phyloP scores from a whole-genome alignment of 23 tunicate genomes.

The Trididemnum clinides region DNA sequence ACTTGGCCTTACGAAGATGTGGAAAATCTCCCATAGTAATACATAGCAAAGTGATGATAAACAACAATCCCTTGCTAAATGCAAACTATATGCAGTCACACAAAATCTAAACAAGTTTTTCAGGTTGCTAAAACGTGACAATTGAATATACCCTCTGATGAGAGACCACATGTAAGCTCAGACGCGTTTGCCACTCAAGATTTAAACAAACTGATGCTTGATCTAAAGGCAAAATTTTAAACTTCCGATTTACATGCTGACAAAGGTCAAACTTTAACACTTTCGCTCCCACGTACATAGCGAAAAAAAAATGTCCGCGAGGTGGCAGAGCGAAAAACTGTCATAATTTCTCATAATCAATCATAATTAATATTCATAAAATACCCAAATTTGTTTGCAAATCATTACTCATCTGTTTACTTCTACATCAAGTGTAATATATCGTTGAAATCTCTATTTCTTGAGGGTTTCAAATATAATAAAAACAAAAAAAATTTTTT shows the following conservation, averaged over 20 bases:
- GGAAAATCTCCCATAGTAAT: constrained; percentile 19
- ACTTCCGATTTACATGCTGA: not conserved
- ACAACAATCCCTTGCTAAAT: not conserved
- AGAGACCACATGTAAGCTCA: constrained; percentile 1
- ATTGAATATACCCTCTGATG: constrained; percentile 10
- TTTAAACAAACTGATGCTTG: constrained; percentile 12
- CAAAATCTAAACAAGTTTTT: constrained; percentile 6
- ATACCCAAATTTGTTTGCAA: too few species aligned
- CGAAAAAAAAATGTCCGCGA: too few species aligned
- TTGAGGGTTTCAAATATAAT: too few species aligned
- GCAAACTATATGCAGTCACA: not conserved
- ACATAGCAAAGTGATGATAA: constrained; percentile 10
- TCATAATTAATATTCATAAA: too few species aligned
- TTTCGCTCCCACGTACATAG: too few species aligned
- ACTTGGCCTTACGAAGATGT: not conserved
- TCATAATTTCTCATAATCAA: too few species aligned
- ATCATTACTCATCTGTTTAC: too few species aligned
- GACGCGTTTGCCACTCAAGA: constrained; percentile 26
- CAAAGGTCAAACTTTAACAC: constrained; percentile 34
- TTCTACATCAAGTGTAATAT: too few species aligned
- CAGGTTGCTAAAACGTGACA: constrained; percentile 18
- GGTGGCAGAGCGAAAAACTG: too few species aligned
- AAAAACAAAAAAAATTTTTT: too few species aligned
- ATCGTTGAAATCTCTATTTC: too few species aligned
- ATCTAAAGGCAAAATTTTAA: constrained; percentile 10